Base-by-base conservation (phyloP, 2,888 invertebrate species). In the Meghimatium bilineatum region DNA sequence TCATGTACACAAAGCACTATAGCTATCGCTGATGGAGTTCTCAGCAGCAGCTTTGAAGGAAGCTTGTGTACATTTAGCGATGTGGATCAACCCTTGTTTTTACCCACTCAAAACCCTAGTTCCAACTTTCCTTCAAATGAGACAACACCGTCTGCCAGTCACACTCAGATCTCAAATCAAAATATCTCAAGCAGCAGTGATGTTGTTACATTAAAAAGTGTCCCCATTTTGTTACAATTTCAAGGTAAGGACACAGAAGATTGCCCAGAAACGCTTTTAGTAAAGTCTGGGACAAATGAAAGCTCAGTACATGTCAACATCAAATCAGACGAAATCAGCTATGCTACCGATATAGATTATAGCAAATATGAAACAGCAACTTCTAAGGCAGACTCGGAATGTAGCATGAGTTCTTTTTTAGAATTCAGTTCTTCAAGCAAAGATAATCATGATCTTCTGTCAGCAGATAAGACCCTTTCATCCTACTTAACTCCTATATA, bases 21-120 rank as follows among this genome's bases (percentile, higher is more conserved):
- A 36, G 75, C 75, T 52, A 66, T 80, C 8, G 75, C 80, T 52
- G 84, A 84, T n/a, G 72, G 49, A 26, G 66, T 26, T 36, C 75
- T 77, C 23, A 78, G 60, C 71, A 56, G 29, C 77, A 69, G 29
- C 36, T 36, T 38, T 36, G 76, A 69, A 1, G 56, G 38, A 34
- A 74, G 29, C 49, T 14, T 2, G 1, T 75, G 60, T 23, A 80
- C 67, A 36, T 29, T 84, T 12, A 29, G 34, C 32, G 75, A 49
- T 67, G 60, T 74, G n/a, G n/a, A n/a, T n/a, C n/a, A n/a, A n/a
- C n/a, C n/a, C 26, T 29, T 80, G 8, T 79, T 79, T 44, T 3
- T 60, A n/a, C 74, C 29, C 63, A 83, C 20, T 32, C 66, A 44
- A 20, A n/a, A 23, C 12, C 12, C 23, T n/a, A 49, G 49, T 74